Conservation (phyloP, 2,113 vertebrate genomes). For the Tylochromis polylepis region DNA sequence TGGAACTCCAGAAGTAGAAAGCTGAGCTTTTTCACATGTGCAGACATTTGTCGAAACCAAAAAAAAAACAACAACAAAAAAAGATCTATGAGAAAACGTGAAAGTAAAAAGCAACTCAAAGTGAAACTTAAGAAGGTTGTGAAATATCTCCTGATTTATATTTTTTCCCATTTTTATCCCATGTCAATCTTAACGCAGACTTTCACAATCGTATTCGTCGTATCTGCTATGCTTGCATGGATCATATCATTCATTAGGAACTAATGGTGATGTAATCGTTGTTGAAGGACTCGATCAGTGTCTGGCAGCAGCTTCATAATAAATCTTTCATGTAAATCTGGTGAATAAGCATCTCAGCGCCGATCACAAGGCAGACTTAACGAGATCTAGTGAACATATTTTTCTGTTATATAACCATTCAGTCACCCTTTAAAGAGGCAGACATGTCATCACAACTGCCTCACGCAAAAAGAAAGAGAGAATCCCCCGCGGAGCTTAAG, state of each 20-base stretch:
- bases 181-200: neutral
- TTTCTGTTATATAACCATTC: neutral
- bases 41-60: too few relatives aligned
- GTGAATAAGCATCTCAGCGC: neutral
- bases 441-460: conserved; percentile 3
- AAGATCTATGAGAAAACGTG: neutral
- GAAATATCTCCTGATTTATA: neutral
- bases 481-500: neutral
- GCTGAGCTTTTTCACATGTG: neutral
- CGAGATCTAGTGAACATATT: neutral
- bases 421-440: neutral
- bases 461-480: neutral
- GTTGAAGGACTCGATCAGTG: neutral
- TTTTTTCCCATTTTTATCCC: neutral
- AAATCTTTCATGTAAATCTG: neutral
- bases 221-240: neutral
- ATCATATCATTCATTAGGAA: neutral
- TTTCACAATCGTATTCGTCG: neutral
- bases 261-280: neutral
- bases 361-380: neutral
- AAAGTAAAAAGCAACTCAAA: neutral
- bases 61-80: neutral
- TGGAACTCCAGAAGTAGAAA: neutral
- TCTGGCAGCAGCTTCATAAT: neutral
- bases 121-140: neutral